Conservation (phyloP, 2,797 vertebrate genomes). For the Fratercula arctica region DNA sequence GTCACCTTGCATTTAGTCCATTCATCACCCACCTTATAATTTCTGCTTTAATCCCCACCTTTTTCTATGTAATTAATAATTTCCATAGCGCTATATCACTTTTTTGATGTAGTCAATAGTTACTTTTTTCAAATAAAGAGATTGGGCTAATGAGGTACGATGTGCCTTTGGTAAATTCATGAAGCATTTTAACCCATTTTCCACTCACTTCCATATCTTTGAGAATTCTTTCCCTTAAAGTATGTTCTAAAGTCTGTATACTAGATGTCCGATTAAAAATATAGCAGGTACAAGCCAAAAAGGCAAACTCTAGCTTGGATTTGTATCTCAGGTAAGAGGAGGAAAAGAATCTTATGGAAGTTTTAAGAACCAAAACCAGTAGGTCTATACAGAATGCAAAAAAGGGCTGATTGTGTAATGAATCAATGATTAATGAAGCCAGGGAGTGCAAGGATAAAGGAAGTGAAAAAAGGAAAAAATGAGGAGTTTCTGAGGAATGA, state of each 20-base stretch:
- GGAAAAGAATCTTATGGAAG: neutral
- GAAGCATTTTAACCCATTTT: neutral
- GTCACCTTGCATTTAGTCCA: neutral
- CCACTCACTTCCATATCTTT: neutral
- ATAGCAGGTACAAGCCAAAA: neutral
- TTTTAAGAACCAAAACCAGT: neutral
- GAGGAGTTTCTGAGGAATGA: neutral
- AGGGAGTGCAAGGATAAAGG: neutral
- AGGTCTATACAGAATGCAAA: neutral
- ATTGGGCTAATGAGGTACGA: neutral
- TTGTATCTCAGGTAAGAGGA: neutral
- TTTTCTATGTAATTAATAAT: neutral
- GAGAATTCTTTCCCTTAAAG: neutral
- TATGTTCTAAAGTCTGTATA: neutral
- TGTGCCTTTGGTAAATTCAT: neutral
- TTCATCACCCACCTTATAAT: neutral
- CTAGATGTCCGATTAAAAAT: neutral
- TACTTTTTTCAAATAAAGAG: neutral
- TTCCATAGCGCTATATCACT: neutral
- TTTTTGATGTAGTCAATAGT: neutral
- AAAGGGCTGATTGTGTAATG: neutral
- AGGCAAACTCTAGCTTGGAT: neutral
- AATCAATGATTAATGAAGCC: neutral
- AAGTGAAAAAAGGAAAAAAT: neutral
- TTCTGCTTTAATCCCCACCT: neutral